Percentiles rank a stretch among this genome's conserved stretches.
phyloP scores from a whole-genome alignment of 2,113 vertebrate species.

The Aepyceros melampus region DNA sequence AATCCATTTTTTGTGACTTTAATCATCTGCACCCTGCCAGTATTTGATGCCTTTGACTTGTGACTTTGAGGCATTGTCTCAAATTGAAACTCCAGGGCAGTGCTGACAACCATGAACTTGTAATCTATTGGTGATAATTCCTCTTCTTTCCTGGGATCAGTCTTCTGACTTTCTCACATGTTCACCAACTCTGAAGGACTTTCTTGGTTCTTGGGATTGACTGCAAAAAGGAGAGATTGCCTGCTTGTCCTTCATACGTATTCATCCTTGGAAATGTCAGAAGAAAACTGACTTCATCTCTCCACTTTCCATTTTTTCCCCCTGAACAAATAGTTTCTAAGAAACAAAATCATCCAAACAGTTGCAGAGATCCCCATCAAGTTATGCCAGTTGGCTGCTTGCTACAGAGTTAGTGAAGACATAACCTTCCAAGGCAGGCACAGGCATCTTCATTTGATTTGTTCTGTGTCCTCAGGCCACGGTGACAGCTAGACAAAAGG shows the following conservation, averaged over 20 bases:
- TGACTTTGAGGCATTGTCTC: background rate
- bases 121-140: slow-evolving; percentile 19
- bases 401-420: slow-evolving; percentile 42
- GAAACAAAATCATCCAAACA: slow-evolving; percentile 45
- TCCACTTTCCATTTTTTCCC: background rate
- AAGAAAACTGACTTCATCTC: slow-evolving; percentile 59
- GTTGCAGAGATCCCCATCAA: background rate
- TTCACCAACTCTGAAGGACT: slow-evolving; percentile 56
- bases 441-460: slow-evolving; percentile 45
- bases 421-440: slow-evolving; percentile 42
- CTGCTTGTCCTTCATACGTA: slow-evolving; percentile 46
- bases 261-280: slow-evolving; percentile 56
- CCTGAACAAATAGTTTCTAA: slow-evolving; percentile 28
- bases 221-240: slow-evolving; percentile 45
- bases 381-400: background rate
- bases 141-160: background rate
- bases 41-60: background rate
- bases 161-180: slow-evolving; percentile 25
- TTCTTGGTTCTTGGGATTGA: slow-evolving; percentile 42
- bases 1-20: slow-evolving; percentile 6
- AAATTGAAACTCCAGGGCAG: slow-evolving; percentile 22
- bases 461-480: slow-evolving; percentile 19
- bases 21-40: background rate
- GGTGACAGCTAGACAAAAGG: slow-evolving; percentile 59
- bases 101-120: background rate